Percentiles rank a stretch among this genome's conserved stretches.
Evolutionary conservation across 1,140 invertebrate genomes (phyloP).

Genomic region (Lasaia peninsularis): DNA sequence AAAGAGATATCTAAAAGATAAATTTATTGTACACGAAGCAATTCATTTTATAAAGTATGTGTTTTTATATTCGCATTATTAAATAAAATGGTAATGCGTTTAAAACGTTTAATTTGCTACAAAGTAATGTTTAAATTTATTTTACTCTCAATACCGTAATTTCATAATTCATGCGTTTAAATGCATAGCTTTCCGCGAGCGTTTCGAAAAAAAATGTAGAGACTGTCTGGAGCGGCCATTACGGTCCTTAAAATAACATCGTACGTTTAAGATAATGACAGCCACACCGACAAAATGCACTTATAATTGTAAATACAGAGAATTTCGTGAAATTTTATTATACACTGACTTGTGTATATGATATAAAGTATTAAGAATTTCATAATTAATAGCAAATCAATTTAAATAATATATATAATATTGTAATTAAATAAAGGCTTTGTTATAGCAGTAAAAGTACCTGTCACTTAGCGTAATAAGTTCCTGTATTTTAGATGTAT

Average conservation of each 20-base stretch:
- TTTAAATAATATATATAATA: too few relatives aligned
- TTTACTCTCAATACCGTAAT: conserved; percentile 73
- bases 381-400: too few relatives aligned
- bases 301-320: conserved; percentile 73
- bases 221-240: conserved; percentile 62
- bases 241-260: conserved; percentile 75
- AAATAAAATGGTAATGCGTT: conserved; percentile 2
- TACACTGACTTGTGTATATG: conserved; percentile 22
- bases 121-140: conserved; percentile 29
- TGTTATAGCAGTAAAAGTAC: too few relatives aligned
- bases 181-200: conserved; percentile 75
- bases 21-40: too few relatives aligned
- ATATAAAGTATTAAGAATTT: too few relatives aligned
- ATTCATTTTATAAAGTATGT: too few relatives aligned
- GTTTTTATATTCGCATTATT: background rate
- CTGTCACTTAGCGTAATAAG: too few relatives aligned
- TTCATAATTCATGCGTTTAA: conserved; percentile 77
- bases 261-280: conserved; percentile 76
- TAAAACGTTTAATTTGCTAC: conserved; percentile 17
- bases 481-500: too few relatives aligned
- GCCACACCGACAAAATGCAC: conserved; percentile 72
- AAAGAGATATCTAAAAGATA: too few relatives aligned
- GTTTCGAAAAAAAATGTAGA: conserved; percentile 62
- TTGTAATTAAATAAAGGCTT: too few relatives aligned
- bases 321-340: conserved; percentile 73